Base-by-base conservation (phyloP, 2,888 invertebrate species). In the Ectobius pallidus region DNA sequence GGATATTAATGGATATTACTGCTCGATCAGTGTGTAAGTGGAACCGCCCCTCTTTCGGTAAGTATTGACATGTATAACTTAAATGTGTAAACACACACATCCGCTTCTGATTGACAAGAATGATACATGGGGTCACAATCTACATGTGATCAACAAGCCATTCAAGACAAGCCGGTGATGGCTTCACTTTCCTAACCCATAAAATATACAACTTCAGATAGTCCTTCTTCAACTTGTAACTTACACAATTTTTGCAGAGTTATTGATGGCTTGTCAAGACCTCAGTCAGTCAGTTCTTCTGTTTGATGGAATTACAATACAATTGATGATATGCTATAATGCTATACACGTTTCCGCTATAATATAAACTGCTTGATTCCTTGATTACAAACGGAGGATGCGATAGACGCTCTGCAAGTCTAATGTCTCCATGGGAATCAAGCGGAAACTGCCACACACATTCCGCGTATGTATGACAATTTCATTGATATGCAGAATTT, bases 351-450 rank as follows among this genome's bases (percentile, higher is more conserved):
- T 65, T 18, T 11, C 27, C 46, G 27, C 58, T 58, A 25, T 30
- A 16, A 58, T 16, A 55, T 25, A 58, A n/a, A 58, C 44, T 46
- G 6, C n/a, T 65, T 46, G 27, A 65, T 46, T 65, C 46, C 65
- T 46, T 65, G 27, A 46, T 65, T 65, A 30, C 65, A 65, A 44
- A 44, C 42, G 25, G n/a, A 65, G 65, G 55, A 25, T 25, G 14
- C 46, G 3, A 14, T 9, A 55, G 25, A 55, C n/a, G 55, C 1
- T 55, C 58, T 58, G 58, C 58, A 58, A 58, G 14, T 16, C 7
- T 4, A 55, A 25, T 27, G 27, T 9, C 7, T 16, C 16, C 55
- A 55, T 55, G 55, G 3, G 55, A 55, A 25, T 9, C 7, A 9
- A 39, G n/a, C n/a, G n/a, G n/a, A n/a, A n/a, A n/a, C n/a, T n/a